Evolutionary conservation across 2,113 vertebrate genomes (phyloP).

Genomic region (Strix aluco): DNA sequence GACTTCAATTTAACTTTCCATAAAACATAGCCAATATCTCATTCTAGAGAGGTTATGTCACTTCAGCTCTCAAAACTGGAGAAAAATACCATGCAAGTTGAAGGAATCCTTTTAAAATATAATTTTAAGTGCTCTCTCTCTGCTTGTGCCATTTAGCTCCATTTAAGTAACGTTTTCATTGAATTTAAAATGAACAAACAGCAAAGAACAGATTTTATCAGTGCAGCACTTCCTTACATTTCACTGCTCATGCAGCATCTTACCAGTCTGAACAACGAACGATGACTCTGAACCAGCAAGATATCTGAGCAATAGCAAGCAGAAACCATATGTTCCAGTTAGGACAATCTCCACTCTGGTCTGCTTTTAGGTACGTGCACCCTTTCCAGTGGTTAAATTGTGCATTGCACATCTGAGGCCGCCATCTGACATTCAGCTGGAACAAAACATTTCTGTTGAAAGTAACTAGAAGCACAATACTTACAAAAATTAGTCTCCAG

Average conservation of each 20-base stretch:
- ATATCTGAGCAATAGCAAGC: accelerated
- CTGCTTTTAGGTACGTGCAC: accelerated
- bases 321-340: background rate
- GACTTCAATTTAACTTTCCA: background rate
- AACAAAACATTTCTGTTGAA: background rate
- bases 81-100: background rate
- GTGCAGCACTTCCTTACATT: background rate
- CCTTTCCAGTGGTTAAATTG: background rate
- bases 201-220: background rate
- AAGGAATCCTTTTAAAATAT: background rate
- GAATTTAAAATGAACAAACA: background rate
- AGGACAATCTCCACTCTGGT: background rate
- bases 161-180: background rate
- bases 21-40: background rate
- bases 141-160: background rate
- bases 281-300: background rate
- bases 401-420: background rate
- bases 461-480: background rate
- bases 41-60: background rate
- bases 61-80: background rate
- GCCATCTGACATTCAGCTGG: background rate
- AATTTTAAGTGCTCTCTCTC: background rate
- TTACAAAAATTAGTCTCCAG: background rate
- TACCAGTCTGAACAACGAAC: accelerated
- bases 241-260: background rate